These are phyloP conservation scores for Entomyzon cyanotis DNA, from an alignment of 2,113 vertebrate genomes.

Conservation along the genomic window DNA sequence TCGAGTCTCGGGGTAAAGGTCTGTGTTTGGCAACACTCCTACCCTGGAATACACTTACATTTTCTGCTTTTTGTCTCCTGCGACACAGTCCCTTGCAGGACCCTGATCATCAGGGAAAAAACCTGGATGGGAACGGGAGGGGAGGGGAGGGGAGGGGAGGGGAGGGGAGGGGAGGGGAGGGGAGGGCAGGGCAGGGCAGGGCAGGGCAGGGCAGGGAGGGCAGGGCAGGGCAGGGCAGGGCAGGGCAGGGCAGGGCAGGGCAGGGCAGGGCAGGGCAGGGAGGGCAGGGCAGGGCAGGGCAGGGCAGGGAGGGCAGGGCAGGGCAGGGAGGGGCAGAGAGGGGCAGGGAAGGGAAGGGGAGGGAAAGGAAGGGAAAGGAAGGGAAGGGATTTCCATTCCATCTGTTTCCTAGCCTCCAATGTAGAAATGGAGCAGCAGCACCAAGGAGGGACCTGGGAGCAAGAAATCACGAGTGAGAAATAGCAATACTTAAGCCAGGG, in stretches of 20 bases:
- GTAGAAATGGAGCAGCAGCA: not conserved
- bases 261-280: too few relatives aligned
- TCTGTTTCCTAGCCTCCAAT: not conserved
- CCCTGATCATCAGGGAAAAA: not conserved
- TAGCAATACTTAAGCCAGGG: not conserved
- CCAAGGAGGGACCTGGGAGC: not conserved
- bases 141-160: too few relatives aligned
- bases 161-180: not conserved
- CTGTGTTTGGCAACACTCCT: not conserved
- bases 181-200: too few relatives aligned
- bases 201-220: too few relatives aligned
- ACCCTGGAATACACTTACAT: accelerated
- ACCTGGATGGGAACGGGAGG: too few relatives aligned
- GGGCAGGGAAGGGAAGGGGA: too few relatives aligned
- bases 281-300: too few relatives aligned
- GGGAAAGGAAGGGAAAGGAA: too few relatives aligned
- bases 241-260: too few relatives aligned
- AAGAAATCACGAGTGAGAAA: not conserved
- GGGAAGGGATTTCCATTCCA: not conserved
- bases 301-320: too few relatives aligned
- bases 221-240: too few relatives aligned
- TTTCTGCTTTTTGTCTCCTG: not conserved
- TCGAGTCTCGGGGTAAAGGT: not conserved
- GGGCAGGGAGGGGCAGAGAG: too few relatives aligned
- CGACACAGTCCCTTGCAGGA: not conserved